Percentiles rank a stretch among this genome's conserved stretches.
Evolutionary conservation across 1,140 invertebrate genomes (phyloP).

Genomic region (Acyrthosiphon pisum): DNA sequence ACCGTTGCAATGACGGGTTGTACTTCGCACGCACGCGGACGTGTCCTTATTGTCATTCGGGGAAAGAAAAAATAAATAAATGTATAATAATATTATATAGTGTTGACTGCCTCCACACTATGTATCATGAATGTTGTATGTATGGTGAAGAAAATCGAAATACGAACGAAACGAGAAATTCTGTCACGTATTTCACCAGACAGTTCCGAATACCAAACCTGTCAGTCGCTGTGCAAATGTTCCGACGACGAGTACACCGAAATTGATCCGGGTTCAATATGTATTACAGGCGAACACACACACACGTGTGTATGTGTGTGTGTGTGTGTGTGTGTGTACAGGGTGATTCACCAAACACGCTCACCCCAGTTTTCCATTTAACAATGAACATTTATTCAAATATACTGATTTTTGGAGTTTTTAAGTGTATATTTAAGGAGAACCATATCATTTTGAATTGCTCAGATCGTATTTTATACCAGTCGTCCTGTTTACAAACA

Average conservation of each 20-base stretch:
- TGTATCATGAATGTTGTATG: not conserved
- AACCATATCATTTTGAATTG: not conserved
- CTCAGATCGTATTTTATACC: not conserved
- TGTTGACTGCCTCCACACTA: not conserved
- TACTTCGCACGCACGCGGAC: not conserved
- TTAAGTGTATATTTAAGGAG: not conserved
- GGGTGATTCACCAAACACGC: too few relatives aligned
- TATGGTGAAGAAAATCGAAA: not conserved
- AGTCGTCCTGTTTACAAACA: not conserved
- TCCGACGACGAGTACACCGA: not conserved
- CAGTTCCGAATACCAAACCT: not conserved
- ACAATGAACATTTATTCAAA: not conserved
- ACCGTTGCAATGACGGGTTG: not conserved
- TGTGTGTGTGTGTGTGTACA: not conserved
- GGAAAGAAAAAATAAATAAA: not conserved
- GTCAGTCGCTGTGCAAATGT: not conserved
- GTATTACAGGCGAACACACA: not conserved
- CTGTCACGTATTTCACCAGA: slow-evolving; percentile 13
- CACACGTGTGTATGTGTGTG: too few relatives aligned
- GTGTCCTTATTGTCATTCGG: not conserved
- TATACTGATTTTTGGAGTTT: not conserved
- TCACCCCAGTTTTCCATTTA: not conserved
- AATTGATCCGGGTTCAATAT: not conserved
- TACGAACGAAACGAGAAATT: not conserved
- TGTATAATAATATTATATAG: not conserved